Conservation (phyloP, 2,888 invertebrate species). For the Cynaeus angustus region DNA sequence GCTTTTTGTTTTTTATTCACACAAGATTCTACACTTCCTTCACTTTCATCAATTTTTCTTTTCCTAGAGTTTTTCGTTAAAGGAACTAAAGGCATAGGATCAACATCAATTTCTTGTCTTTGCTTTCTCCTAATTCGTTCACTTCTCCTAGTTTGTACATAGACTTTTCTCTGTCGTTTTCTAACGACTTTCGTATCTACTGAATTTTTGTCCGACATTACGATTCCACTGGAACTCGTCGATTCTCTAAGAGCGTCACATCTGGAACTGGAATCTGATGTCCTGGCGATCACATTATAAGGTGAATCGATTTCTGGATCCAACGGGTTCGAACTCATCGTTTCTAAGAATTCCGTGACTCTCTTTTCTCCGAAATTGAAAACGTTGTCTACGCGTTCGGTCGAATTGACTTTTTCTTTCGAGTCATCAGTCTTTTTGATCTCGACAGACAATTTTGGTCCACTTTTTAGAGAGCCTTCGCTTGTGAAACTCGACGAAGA, state of each 20-base stretch:
- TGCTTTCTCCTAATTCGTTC: slow-evolving; percentile 65
- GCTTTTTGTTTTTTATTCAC: slow-evolving; percentile 64
- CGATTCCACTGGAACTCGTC: slow-evolving; percentile 65
- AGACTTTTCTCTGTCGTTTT: slow-evolving; percentile 58
- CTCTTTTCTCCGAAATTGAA: slow-evolving; percentile 72
- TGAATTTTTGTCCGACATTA: slow-evolving; percentile 60
- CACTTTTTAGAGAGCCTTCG: slow-evolving; percentile 67
- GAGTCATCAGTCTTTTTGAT: slow-evolving; percentile 62
- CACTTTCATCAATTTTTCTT: slow-evolving; percentile 60
- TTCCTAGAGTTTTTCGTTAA: slow-evolving; percentile 53
- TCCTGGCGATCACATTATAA: slow-evolving; percentile 33
- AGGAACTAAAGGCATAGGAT: slow-evolving; percentile 44
- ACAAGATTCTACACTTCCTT: slow-evolving; percentile 48
- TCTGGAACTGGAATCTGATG: slow-evolving; percentile 55
- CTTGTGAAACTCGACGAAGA: slow-evolving; percentile 69
- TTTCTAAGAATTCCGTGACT: slow-evolving; percentile 73
- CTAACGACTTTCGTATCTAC: slow-evolving; percentile 57
- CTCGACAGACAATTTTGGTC: slow-evolving; percentile 60
- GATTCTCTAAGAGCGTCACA: slow-evolving; percentile 58
- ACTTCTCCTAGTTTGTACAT: slow-evolving; percentile 66
- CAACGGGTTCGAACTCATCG: slow-evolving; percentile 65
- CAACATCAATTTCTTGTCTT: slow-evolving; percentile 66
- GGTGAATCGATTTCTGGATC: slow-evolving; percentile 56
- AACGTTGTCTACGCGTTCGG: slow-evolving; percentile 61
- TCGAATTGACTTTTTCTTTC: slow-evolving; percentile 31